Conservation (phyloP, 2,888 invertebrate genomes). For the Heteropelma amictum region DNA sequence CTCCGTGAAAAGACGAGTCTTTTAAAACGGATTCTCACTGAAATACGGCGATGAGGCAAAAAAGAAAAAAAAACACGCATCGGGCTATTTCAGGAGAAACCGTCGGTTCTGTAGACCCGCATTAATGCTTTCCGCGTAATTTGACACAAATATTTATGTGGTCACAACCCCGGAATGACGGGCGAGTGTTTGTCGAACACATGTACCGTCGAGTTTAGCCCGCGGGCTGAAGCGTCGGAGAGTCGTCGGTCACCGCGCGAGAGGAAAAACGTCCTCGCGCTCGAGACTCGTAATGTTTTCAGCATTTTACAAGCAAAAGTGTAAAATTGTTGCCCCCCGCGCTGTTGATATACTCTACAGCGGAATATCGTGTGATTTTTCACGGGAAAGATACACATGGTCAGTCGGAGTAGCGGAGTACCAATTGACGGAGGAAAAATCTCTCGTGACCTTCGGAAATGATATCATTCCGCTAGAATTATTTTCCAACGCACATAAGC, state of each 20-base stretch:
- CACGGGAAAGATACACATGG: no score
- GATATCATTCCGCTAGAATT: slow-evolving; percentile 51
- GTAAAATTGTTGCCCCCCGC: no score
- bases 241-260: slow-evolving; percentile 18
- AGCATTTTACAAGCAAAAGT: no score
- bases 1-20: not conserved
- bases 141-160: slow-evolving; percentile 63
- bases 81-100: slow-evolving; percentile 15
- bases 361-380: no score
- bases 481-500: slow-evolving; percentile 23
- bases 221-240: no score
- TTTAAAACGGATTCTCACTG: not conserved
- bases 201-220: slow-evolving; percentile 52
- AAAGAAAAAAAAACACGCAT: no score
- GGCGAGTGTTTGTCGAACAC: slow-evolving; percentile 59
- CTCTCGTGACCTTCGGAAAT: slow-evolving; percentile 22
- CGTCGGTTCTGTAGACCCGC: not conserved
- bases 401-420: no score
- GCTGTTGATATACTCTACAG: no score
- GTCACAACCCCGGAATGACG: slow-evolving; percentile 53
- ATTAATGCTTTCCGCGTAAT: slow-evolving; percentile 55
- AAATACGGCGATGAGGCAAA: not conserved
- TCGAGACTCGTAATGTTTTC: no score
- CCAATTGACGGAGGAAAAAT: slow-evolving; percentile 10
- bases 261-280: no score